Percentiles rank a stretch among this genome's conserved stretches.
Conservation (phyloP, 30 jellyfish, hydroid and myxozoan species). For the Cassiopea andromeda region DNA sequence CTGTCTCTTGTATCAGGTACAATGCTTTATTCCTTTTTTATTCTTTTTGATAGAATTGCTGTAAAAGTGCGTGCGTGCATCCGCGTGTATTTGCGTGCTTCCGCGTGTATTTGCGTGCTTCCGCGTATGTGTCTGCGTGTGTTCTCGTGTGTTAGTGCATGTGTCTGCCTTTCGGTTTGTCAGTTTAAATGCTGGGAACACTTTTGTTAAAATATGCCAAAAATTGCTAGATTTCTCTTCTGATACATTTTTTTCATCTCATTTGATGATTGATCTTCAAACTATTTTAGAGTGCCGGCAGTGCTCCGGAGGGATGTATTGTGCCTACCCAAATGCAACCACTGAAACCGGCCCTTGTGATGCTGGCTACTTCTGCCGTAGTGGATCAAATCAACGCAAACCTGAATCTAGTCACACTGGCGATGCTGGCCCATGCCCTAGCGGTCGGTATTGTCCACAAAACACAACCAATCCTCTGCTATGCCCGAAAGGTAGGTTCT, state of each 20-base stretch:
- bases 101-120: too few relatives aligned
- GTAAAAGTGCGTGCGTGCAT: too few relatives aligned
- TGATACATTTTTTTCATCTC: too few relatives aligned
- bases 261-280: too few relatives aligned
- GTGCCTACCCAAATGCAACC: constrained; percentile 93
- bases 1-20: constrained; percentile 72
- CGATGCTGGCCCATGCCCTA: constrained; percentile 91
- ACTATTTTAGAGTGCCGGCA: constrained; percentile 77
- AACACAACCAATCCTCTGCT: constrained; percentile 72
- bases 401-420: constrained; percentile 85
- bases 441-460: constrained; percentile 85
- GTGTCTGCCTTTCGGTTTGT: too few relatives aligned
- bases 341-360: constrained; percentile 84
- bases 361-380: constrained; percentile 84
- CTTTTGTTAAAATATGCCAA: too few relatives aligned
- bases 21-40: neutral
- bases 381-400: constrained; percentile 78
- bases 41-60: neutral
- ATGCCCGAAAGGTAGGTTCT: constrained; percentile 81
- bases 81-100: too few relatives aligned
- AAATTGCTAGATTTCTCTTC: too few relatives aligned
- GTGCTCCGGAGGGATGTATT: constrained; percentile 91
- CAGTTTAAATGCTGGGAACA: too few relatives aligned
- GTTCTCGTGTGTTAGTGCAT: too few relatives aligned
- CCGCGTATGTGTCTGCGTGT: too few relatives aligned